Conservation (phyloP, 2,113 vertebrate species). For the Morone chrysops region DNA sequence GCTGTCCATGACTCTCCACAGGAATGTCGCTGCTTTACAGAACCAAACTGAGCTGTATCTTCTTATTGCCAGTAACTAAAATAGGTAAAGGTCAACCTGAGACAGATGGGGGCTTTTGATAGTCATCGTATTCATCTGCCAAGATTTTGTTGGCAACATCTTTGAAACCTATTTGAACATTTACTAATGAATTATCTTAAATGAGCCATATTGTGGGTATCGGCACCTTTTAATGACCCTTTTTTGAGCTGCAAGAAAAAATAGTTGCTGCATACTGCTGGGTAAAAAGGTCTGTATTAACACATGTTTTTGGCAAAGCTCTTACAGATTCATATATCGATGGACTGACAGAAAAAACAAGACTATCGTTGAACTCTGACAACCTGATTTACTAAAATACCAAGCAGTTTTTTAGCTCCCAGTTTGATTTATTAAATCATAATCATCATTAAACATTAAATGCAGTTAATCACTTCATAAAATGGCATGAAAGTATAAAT, state of each 20-base stretch:
- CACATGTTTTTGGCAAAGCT: not conserved
- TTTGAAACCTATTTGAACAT: constrained; percentile 29
- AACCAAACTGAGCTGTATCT: not conserved
- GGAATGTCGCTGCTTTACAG: constrained; percentile 28
- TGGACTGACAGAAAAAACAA: not conserved
- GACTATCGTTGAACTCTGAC: not conserved
- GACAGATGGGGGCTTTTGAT: constrained; percentile 20
- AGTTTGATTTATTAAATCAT: not conserved
- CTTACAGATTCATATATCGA: not conserved
- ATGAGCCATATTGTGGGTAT: constrained; percentile 18
- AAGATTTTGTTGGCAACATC: constrained; percentile 45
- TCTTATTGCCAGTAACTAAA: constrained; percentile 14
- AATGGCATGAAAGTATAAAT: not conserved
- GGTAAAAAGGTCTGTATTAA: not conserved
- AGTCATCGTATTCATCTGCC: constrained; percentile 43
- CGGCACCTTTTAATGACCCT: constrained; percentile 12
- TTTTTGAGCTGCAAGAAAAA: not conserved
- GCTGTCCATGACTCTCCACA: constrained; percentile 3
- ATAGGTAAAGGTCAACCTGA: constrained; percentile 44
- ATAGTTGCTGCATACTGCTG: not conserved
- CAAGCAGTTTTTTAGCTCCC: not conserved
- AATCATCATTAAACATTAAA: not conserved
- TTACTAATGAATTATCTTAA: constrained; percentile 41
- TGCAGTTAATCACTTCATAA: not conserved
- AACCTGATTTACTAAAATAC: not conserved